Evolutionary conservation across 2,113 vertebrate genomes (phyloP).

Genomic region (Xenotilapia flavipinnis): DNA sequence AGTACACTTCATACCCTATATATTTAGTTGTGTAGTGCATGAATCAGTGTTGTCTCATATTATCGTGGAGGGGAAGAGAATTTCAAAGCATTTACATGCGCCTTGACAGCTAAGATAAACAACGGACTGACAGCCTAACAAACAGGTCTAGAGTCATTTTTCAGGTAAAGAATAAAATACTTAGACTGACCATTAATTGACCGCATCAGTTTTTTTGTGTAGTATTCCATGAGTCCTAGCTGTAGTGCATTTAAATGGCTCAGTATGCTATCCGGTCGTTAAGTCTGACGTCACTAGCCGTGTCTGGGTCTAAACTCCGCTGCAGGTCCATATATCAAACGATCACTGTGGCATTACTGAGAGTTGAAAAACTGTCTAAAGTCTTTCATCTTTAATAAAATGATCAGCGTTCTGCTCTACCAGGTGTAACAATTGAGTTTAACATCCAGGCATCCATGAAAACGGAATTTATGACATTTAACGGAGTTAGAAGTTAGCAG

Average conservation of each 20-base stretch:
- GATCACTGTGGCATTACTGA: no score
- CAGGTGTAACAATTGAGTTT: no score
- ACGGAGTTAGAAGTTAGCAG: no score
- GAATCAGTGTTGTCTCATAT: neutral
- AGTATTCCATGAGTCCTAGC: neutral
- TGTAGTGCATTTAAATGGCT: neutral
- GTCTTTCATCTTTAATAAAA: no score
- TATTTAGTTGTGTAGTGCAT: neutral
- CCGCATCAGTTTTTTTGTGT: neutral
- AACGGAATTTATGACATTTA: no score
- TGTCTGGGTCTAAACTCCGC: accelerated
- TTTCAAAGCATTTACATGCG: neutral
- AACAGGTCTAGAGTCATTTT: neutral
- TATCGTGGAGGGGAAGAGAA: neutral
- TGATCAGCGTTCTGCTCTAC: no score
- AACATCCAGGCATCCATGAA: no score
- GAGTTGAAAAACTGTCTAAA: no score
- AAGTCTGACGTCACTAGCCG: no score
- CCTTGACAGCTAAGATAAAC: neutral
- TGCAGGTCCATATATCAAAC: no score
- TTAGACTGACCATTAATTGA: neutral
- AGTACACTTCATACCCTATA: neutral
- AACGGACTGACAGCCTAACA: neutral
- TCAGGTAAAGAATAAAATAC: neutral
- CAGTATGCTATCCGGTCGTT: neutral